Evolutionary conservation across 2,797 vertebrate species (phyloP).

Genomic region (Parotocinclus haroldoi): DNA sequence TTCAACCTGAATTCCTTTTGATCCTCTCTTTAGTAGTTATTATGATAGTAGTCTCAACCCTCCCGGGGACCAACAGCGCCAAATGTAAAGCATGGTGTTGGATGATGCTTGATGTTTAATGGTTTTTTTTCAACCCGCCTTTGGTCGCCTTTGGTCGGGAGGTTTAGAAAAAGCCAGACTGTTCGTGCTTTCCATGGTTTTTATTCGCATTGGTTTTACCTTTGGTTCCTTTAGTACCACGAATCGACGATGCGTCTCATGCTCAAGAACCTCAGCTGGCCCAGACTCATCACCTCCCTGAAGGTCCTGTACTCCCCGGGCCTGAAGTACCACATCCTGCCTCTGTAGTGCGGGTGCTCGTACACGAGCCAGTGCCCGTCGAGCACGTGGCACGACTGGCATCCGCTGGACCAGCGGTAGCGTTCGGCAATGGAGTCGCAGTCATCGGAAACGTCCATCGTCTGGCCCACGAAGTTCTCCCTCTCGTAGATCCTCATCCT

Average conservation of each 20-base stretch:
- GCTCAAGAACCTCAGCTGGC: constrained; percentile 42
- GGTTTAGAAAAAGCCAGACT: too few species aligned
- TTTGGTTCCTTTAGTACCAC: too few species aligned
- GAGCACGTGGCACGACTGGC: constrained; percentile 63
- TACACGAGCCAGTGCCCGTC: constrained; percentile 67
- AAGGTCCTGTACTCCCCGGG: constrained; percentile 66
- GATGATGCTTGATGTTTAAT: too few species aligned
- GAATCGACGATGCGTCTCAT: constrained; percentile 43
- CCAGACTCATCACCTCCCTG: constrained; percentile 49
- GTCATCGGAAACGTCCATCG: constrained; percentile 56
- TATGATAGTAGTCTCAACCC: too few species aligned
- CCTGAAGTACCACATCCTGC: constrained; percentile 61
- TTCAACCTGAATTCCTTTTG: too few species aligned
- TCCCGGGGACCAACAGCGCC: too few species aligned
- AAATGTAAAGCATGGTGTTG: too few species aligned
- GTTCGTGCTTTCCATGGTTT: too few species aligned
- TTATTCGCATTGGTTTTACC: too few species aligned
- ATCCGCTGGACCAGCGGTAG: constrained; percentile 59
- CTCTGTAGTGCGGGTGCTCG: constrained; percentile 62
- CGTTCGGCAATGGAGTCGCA: constrained; percentile 59
- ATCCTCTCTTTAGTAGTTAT: too few species aligned
- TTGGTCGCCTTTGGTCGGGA: too few species aligned
- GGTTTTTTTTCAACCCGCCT: too few species aligned
- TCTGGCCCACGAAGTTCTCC: constrained; percentile 62
- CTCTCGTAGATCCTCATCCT: constrained; percentile 67